These are phyloP conservation scores for Melieria picta DNA, from an alignment of 2,888 invertebrate species.

Conservation along the genomic window DNA sequence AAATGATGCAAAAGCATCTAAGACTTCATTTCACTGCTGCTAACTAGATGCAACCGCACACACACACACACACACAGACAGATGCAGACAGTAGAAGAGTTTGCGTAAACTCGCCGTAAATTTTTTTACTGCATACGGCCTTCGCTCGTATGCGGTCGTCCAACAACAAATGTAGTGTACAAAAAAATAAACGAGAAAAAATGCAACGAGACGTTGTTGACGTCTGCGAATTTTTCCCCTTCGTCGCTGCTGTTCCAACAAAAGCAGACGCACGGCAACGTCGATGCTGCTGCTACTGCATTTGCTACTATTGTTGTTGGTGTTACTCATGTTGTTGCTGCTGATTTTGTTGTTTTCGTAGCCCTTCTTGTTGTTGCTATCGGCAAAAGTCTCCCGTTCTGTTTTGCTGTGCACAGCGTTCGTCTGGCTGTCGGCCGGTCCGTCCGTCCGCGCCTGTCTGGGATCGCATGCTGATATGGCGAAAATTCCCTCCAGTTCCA, in stretches of 20 bases:
- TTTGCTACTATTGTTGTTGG: slow-evolving; percentile 14
- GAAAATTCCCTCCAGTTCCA: slow-evolving; percentile 28
- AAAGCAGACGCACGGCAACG: neutral
- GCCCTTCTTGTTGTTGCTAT: slow-evolving; percentile 21
- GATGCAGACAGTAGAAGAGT: slow-evolving; percentile 2
- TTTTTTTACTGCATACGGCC: slow-evolving; percentile 34
- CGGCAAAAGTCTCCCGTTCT: too few relatives aligned
- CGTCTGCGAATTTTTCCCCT: slow-evolving; percentile 39
- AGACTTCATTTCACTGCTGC: slow-evolving; percentile 18
- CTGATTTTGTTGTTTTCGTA: slow-evolving; percentile 20
- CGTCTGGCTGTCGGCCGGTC: slow-evolving; percentile 20
- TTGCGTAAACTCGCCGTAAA: slow-evolving; percentile 19
- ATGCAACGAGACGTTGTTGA: slow-evolving; percentile 40
- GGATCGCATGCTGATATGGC: slow-evolving; percentile 39
- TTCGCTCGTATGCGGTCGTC: slow-evolving; percentile 18
- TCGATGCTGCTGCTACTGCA: slow-evolving; percentile 1
- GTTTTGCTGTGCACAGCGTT: slow-evolving; percentile 19
- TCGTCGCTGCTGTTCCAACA: neutral
- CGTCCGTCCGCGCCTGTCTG: slow-evolving; percentile 16
- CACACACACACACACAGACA: slow-evolving; percentile 7
- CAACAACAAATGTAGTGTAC: slow-evolving; percentile 5
- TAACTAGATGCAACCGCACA: slow-evolving; percentile 18
- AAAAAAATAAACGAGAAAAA: slow-evolving; percentile 25
- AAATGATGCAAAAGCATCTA: neutral
- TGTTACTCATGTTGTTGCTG: slow-evolving; percentile 17